These are phyloP conservation scores for Gopherus evgoodei DNA, from an alignment of 2,113 vertebrate genomes.

Conservation along the genomic window DNA sequence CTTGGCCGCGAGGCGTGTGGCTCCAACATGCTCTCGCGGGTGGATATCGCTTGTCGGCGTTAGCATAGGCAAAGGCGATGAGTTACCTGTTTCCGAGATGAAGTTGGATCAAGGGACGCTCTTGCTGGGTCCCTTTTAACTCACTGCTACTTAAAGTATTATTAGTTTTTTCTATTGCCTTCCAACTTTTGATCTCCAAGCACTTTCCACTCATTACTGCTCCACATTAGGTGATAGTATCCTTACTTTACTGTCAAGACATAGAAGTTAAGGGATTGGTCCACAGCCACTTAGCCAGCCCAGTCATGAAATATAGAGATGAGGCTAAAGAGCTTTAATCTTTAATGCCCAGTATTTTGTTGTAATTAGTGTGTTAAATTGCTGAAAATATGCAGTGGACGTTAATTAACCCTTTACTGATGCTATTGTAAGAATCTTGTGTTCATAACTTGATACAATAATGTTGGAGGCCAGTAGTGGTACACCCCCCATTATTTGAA, in stretches of 20 bases:
- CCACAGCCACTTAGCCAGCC: too few species aligned
- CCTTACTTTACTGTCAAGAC: neutral
- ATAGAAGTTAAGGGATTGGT: neutral
- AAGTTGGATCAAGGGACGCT: too few species aligned
- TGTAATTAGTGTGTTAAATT: too few species aligned
- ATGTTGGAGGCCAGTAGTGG: fast-evolving
- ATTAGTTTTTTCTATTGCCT: too few species aligned
- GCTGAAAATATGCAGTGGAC: fast-evolving
- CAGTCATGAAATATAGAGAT: neutral
- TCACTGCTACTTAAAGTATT: too few species aligned
- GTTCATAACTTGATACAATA: fast-evolving
- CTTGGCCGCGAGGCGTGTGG: too few species aligned
- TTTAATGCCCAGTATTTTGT: too few species aligned
- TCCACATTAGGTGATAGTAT: fast-evolving
- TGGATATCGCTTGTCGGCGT: fast-evolving
- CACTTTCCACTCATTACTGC: neutral
- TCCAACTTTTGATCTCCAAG: too few species aligned
- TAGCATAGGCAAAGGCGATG: too few species aligned
- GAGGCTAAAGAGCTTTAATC: neutral
- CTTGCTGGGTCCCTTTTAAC: too few species aligned
- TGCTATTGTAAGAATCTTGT: neutral
- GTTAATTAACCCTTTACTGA: neutral
- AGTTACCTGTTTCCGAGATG: too few species aligned
- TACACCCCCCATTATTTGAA: fast-evolving
- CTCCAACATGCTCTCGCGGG: too few species aligned